A percentile compares a stretch with the other conserved stretches of the same genome.
Conservation (phyloP, 2,797 vertebrate genomes). For the Steatocranus sp. region DNA sequence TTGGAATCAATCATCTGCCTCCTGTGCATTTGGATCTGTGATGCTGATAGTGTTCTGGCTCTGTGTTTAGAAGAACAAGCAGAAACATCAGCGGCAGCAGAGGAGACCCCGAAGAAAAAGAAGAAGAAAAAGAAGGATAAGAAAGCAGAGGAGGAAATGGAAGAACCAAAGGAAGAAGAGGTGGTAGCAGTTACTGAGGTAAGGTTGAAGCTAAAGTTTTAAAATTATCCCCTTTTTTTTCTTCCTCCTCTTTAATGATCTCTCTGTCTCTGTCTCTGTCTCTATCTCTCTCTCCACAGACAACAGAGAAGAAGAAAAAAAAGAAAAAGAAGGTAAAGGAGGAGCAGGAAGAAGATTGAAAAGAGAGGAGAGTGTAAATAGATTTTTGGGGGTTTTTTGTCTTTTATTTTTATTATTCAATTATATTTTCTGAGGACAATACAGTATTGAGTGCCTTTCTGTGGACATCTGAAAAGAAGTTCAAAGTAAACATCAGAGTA, state of each 20-base stretch:
- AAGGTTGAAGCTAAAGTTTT: not conserved
- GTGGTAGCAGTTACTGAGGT: slow-evolving; percentile 37
- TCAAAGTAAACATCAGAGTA: not conserved
- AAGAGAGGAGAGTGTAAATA: slow-evolving; percentile 54
- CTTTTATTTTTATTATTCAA: slow-evolving; percentile 5
- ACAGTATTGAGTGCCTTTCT: not conserved
- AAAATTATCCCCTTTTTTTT: not conserved
- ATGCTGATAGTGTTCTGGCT: not conserved
- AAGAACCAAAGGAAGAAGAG: slow-evolving; percentile 21
- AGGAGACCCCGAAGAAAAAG: slow-evolving; percentile 75
- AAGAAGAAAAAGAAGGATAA: slow-evolving; percentile 78
- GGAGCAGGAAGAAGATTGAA: slow-evolving; percentile 71
- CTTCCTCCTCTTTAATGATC: not conserved
- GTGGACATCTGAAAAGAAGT: not conserved
- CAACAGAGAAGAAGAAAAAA: slow-evolving; percentile 71
- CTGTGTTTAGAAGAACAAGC: slow-evolving; percentile 17
- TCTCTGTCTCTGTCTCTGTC: not conserved
- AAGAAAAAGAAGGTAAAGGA: slow-evolving; percentile 72
- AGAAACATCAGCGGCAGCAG: slow-evolving; percentile 32
- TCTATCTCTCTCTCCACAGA: slow-evolving; percentile 30
- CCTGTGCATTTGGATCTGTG: accelerated
- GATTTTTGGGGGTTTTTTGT: slow-evolving; percentile 34
- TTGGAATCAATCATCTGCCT: accelerated
- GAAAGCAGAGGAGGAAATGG: slow-evolving; percentile 15
- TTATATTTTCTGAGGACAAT: not conserved